Percentiles rank a stretch among this genome's conserved stretches.
Conservation (phyloP, 2,113 vertebrate species). For the Pachypanchax playfairii region DNA sequence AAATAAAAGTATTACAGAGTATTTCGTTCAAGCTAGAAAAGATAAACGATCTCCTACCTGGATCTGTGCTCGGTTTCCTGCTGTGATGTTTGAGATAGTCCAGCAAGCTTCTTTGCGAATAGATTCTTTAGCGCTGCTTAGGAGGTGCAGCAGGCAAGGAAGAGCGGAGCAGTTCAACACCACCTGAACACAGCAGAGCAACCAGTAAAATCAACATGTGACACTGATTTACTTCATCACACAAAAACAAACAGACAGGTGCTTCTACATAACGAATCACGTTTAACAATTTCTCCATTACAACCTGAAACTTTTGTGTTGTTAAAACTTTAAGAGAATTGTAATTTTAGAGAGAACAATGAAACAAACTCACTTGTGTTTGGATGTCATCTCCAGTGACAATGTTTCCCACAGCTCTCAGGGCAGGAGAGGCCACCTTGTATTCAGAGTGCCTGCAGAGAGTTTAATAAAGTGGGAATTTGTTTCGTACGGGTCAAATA, state of each 20-base stretch:
- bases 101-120: slow-evolving; percentile 99
- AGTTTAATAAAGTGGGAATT: not conserved
- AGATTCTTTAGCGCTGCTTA: slow-evolving; percentile 97
- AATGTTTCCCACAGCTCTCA: slow-evolving; percentile 97
- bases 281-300: not conserved
- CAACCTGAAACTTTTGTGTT: not conserved
- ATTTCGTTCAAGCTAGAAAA: too few relatives aligned
- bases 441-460: slow-evolving; percentile 94
- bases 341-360: not conserved
- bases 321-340: not conserved
- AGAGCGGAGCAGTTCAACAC: slow-evolving; percentile 98
- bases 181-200: slow-evolving; percentile 78
- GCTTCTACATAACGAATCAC: too few relatives aligned
- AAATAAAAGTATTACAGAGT: too few relatives aligned
- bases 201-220: not conserved
- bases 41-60: too few relatives aligned
- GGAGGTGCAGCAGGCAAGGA: slow-evolving; percentile 94
- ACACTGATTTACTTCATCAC: too few relatives aligned
- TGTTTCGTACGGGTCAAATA: not conserved
- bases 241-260: too few relatives aligned
- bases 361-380: slow-evolving; percentile 86
- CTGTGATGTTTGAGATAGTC: slow-evolving; percentile 99
- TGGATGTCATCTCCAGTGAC: slow-evolving; percentile 98
- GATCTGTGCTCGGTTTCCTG: slow-evolving; percentile 96
- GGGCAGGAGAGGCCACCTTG: slow-evolving; percentile 96